Conservation (phyloP, 2,797 vertebrate genomes). For the Amazonetta brasiliensis region DNA sequence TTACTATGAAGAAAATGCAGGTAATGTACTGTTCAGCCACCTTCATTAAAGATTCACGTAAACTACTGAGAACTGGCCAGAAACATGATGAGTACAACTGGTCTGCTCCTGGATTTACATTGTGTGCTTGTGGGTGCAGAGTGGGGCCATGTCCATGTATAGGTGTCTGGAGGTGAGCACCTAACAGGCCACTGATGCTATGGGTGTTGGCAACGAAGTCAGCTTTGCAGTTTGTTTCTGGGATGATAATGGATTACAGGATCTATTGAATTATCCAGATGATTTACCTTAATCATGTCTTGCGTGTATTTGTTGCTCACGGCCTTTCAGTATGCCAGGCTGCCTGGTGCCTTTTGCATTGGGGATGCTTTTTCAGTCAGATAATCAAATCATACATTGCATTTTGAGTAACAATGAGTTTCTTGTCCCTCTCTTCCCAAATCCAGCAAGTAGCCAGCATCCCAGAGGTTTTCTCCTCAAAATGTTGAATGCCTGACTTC, state of each 20-base stretch:
- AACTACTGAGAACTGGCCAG: neutral
- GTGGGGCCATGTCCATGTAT: neutral
- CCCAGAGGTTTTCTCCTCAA: neutral
- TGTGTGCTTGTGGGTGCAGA: neutral
- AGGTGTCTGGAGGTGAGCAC: neutral
- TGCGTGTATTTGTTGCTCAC: neutral
- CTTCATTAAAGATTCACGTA: neutral
- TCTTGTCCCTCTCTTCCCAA: neutral
- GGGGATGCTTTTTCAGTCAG: neutral
- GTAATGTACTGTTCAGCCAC: neutral
- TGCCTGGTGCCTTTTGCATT: neutral
- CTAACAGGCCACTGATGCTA: neutral
- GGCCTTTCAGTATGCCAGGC: neutral
- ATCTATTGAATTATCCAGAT: neutral
- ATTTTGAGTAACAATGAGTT: neutral
- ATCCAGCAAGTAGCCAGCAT: neutral
- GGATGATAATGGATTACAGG: neutral
- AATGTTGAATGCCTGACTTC: neutral
- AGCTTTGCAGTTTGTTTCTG: slow-evolving; percentile 3
- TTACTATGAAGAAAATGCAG: neutral
- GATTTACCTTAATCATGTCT: neutral
- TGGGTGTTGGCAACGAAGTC: neutral
- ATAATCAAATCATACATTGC: neutral
- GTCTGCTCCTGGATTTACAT: neutral
- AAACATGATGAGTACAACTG: neutral